A percentile compares a stretch with the other conserved stretches of the same genome.
phyloP scores from a whole-genome alignment of 2,888 invertebrate species.

The Pelosia muscerda region DNA sequence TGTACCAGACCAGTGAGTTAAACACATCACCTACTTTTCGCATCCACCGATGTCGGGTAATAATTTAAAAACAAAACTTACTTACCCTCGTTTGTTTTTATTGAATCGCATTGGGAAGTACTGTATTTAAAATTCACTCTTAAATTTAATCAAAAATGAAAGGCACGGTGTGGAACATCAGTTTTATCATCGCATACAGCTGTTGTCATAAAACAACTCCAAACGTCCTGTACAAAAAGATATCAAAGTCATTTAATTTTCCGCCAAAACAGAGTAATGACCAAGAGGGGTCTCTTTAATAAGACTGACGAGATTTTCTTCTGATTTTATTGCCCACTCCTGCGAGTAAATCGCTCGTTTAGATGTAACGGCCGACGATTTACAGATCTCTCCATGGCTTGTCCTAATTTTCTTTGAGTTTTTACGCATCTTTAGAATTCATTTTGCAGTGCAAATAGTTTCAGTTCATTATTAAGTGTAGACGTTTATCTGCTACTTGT shows the following conservation, averaged over 20 bases:
- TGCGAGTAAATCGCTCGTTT: slow-evolving; percentile 72
- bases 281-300: slow-evolving; percentile 65
- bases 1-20: too few relatives aligned
- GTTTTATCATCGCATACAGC: slow-evolving; percentile 51
- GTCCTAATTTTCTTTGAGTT: slow-evolving; percentile 69
- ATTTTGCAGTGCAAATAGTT: slow-evolving; percentile 22
- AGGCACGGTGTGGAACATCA: slow-evolving; percentile 19
- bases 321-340: slow-evolving; percentile 73
- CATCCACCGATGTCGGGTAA: background rate
- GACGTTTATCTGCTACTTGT: slow-evolving; percentile 13
- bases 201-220: slow-evolving; percentile 54
- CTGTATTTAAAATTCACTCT: slow-evolving; percentile 15
- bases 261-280: slow-evolving; percentile 73
- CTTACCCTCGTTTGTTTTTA: background rate
- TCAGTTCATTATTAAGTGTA: slow-evolving; percentile 21
- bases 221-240: slow-evolving; percentile 56
- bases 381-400: slow-evolving; percentile 68
- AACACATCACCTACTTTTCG: background rate
- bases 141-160: slow-evolving; percentile 51
- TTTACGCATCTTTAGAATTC: slow-evolving; percentile 43
- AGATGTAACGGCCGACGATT: slow-evolving; percentile 71
- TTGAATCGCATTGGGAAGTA: slow-evolving; percentile 14
- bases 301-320: slow-evolving; percentile 71
- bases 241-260: slow-evolving; percentile 70
- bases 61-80: background rate